A percentile compares a stretch with the other conserved stretches of the same genome.
These are phyloP conservation scores for Crossaster papposus DNA, from an alignment of 53 echinoderm and acorn worm genomes.

Conservation along the genomic window DNA sequence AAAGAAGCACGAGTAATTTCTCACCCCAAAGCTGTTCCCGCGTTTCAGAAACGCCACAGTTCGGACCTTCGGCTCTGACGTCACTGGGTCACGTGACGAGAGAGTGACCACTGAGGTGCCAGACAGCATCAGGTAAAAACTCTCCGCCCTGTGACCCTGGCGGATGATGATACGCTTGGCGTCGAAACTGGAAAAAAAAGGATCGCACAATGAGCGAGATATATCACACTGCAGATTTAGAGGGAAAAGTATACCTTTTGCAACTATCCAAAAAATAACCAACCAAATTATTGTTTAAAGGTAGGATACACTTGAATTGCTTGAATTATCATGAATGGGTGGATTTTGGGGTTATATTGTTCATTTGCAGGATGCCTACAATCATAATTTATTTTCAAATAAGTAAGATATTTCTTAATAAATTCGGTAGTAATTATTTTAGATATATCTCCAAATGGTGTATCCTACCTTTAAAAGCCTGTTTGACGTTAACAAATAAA, in stretches of 20 bases:
- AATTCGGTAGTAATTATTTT: no score
- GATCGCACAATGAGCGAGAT: background rate
- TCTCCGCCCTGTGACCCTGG: constrained; percentile 84
- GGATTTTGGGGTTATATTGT: no score
- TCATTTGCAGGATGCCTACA: no score
- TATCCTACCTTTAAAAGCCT: no score
- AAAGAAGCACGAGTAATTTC: background rate
- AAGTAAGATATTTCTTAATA: no score
- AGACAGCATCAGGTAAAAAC: constrained; percentile 81
- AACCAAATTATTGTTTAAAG: no score
- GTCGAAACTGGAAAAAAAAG: constrained; percentile 65
- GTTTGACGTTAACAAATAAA: no score
- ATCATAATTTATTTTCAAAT: no score
- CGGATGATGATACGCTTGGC: constrained; percentile 80
- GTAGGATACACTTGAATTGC: no score
- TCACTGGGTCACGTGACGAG: constrained; percentile 62
- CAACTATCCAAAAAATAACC: no score
- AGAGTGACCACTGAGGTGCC: constrained; percentile 86
- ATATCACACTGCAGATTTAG: background rate
- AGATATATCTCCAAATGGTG: no score
- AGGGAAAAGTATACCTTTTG: background rate
- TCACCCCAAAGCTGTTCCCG: constrained; percentile 96
- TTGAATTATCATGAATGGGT: no score
- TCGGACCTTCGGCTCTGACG: constrained; percentile 69
- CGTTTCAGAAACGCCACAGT: constrained; percentile 78